Evolutionary conservation across 2,888 invertebrate species (phyloP).

Genomic region (Caradrina clavipalpis): DNA sequence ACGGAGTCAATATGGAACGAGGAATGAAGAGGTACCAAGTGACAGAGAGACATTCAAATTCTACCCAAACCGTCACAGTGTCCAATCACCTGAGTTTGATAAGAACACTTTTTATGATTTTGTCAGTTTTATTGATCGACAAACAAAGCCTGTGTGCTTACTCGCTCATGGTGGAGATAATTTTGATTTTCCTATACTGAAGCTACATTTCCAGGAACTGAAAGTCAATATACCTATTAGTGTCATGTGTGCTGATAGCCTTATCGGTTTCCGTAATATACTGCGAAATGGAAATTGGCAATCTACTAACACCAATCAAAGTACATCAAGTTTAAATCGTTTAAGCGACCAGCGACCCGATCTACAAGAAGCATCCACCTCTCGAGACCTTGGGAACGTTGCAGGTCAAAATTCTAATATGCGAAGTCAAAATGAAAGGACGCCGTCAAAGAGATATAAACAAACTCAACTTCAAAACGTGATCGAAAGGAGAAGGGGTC

Average conservation of each 20-base stretch:
- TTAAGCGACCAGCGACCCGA: too few relatives aligned
- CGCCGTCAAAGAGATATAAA: neutral
- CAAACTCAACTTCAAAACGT: neutral
- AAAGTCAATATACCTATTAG: constrained; percentile 5
- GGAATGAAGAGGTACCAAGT: neutral
- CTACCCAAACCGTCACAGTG: neutral
- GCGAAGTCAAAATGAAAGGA: constrained; percentile 25
- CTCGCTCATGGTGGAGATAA: neutral
- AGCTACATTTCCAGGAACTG: constrained; percentile 2
- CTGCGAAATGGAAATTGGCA: neutral
- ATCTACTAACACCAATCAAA: too few relatives aligned
- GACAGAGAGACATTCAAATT: neutral
- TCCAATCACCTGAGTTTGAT: constrained; percentile 15
- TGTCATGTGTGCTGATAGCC: constrained; percentile 28
- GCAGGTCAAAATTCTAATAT: neutral
- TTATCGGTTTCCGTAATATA: neutral
- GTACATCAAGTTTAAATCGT: too few relatives aligned
- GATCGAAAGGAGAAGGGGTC: neutral
- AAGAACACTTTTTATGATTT: neutral
- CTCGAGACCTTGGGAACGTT: too few relatives aligned
- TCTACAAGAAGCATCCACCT: too few relatives aligned
- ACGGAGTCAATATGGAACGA: constrained; percentile 9
- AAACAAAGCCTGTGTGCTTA: constrained; percentile 19
- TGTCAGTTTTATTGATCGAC: neutral
- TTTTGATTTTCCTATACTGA: constrained; percentile 24